Conservation (phyloP, 2,797 vertebrate species). For the Sebastes taczanowskii region DNA sequence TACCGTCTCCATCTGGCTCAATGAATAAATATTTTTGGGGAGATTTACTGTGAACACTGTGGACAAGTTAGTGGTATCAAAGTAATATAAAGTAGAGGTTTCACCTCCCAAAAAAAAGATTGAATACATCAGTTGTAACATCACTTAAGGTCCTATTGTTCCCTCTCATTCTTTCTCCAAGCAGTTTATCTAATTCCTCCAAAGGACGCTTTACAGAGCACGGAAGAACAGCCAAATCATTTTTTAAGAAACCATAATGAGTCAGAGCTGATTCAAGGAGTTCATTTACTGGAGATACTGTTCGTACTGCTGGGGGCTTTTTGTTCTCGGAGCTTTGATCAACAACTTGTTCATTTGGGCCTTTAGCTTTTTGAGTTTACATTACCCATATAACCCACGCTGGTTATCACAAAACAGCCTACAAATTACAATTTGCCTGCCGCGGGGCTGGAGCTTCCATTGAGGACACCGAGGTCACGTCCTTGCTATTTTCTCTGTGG, state of each 20-base stretch:
- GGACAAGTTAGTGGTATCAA: not conserved
- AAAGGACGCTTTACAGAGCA: not conserved
- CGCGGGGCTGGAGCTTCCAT: not conserved
- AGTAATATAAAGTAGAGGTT: not conserved
- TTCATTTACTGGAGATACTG: slow-evolving; percentile 25
- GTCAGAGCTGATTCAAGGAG: slow-evolving; percentile 14
- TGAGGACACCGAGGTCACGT: not conserved
- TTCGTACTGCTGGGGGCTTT: slow-evolving; percentile 10
- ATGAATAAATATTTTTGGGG: slow-evolving; percentile 17
- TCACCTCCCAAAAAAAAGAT: not conserved
- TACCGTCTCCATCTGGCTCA: slow-evolving; percentile 32
- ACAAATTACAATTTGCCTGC: slow-evolving; percentile 12
- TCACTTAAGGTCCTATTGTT: not conserved
- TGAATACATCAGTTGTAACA: not conserved
- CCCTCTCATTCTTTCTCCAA: not conserved
- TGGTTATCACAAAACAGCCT: slow-evolving; percentile 9
- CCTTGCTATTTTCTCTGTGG: not conserved
- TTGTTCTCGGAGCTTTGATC: slow-evolving; percentile 32
- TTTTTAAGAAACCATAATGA: slow-evolving; percentile 5
- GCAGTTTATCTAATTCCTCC: not conserved
- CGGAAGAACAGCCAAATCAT: not conserved
- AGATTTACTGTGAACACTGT: not conserved
- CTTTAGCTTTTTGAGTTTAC: slow-evolving; percentile 25
- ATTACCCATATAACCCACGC: not conserved
- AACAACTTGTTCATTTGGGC: slow-evolving; percentile 36